These are phyloP conservation scores for Andrena haemorrhoa DNA, from an alignment of 2,888 invertebrate genomes.

Conservation along the genomic window DNA sequence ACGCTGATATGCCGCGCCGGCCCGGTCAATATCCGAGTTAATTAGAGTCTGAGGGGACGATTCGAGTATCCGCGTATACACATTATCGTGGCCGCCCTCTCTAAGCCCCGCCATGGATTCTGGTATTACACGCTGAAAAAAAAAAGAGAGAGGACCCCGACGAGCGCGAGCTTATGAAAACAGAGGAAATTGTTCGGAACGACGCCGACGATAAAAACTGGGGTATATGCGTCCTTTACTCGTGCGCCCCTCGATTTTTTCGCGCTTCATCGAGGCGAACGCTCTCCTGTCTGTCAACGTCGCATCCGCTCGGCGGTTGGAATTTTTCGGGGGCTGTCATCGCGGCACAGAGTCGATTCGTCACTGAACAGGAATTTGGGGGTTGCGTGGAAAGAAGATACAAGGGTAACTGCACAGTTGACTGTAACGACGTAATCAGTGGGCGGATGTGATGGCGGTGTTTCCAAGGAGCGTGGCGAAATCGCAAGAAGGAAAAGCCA, in stretches of 20 bases:
- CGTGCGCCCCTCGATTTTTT: slow-evolving; percentile 11
- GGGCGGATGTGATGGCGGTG: too few species aligned
- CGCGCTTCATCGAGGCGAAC: not conserved
- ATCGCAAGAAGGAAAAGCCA: not conserved
- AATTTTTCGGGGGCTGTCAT: not conserved
- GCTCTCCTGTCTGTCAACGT: not conserved
- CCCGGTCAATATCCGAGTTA: slow-evolving; percentile 74
- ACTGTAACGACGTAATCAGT: too few species aligned
- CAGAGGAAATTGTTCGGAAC: slow-evolving; percentile 11
- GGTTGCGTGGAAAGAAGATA: too few species aligned
- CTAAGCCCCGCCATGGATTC: slow-evolving; percentile 48
- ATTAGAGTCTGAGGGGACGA: slow-evolving; percentile 72
- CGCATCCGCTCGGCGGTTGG: not conserved
- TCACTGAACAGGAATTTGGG: not conserved
- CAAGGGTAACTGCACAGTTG: too few species aligned
- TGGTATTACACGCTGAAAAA: slow-evolving; percentile 32
- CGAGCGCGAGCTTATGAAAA: slow-evolving; percentile 40
- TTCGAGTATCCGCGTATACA: slow-evolving; percentile 62
- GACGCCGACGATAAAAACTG: slow-evolving; percentile 32
- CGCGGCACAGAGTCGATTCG: not conserved
- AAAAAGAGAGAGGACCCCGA: not conserved
- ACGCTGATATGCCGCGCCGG: slow-evolving; percentile 50
- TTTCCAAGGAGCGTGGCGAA: too few species aligned
- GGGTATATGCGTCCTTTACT: not conserved
- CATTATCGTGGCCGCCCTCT: slow-evolving; percentile 43